Evolutionary conservation across 2,113 vertebrate species (phyloP), one percentile per base, ranked within the genome.

Genomic region (Rhabdomys dilectus): DNA sequence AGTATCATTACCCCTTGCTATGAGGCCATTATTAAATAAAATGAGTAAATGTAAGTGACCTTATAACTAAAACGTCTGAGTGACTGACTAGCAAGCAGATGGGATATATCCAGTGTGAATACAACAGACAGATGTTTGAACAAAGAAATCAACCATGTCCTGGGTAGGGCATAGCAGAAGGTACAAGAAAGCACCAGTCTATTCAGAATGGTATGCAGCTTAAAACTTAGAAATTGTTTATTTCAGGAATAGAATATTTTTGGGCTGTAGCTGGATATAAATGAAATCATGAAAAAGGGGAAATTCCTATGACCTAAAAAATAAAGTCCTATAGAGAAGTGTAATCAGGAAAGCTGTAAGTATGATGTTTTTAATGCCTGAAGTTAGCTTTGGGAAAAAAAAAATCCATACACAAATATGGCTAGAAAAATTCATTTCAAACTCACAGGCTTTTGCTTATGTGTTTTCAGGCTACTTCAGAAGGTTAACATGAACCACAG

Each of bases 381-480:
- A 87, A 89, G 58, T 84, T 53, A 70, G 94, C 58, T 72, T 75
- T 84, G 68, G 34, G 85, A 22, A 96, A 93, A 22, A 96, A 93
- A 93, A 85, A 93, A 85, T 56, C 48, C 91, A 88, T 48, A 88
- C 56, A 88, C 26, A 95, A 87, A 70, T 22, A 8, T 78, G n/a
- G 51, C 16, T 36, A 91, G 84, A 94, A 96, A 91, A 91, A 39
- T 68, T 21, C 39, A 73, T 60, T 96, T 26, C 84, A 95, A 93
- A 93, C 58, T 64, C 88, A 77, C 0, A 70, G 22, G 62, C n/a
- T 82, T 92, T 94, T 82, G 77, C 76, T 39, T 88, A 81, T 8
- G 15, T 53, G 81, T 87, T 39, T 53, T 87, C 11, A 94, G 29
- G 76, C 45, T 94, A 94, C 68, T 75, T 68, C 77, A 84, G 64